A percentile compares a stretch with the other conserved stretches of the same genome.
phyloP scores from a whole-genome alignment of 2,797 vertebrate species.

The Protosalanx chinensis region DNA sequence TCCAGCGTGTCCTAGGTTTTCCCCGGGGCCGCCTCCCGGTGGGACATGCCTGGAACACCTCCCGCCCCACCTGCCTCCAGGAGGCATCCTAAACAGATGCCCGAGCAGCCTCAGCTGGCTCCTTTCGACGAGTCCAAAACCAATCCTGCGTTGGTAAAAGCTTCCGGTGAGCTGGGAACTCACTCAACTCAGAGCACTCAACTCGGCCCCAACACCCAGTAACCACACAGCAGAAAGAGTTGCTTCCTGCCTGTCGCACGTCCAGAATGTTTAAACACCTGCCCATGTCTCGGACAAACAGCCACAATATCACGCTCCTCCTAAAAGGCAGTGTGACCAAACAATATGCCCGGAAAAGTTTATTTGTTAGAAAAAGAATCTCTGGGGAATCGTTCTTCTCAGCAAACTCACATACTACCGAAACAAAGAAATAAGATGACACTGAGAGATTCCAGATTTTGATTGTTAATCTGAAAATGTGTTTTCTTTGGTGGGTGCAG shows the following conservation, averaged over 20 bases:
- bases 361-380: not conserved
- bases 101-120: no score
- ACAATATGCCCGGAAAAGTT: not conserved
- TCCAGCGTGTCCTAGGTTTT: no score
- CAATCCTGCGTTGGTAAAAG: no score
- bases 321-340: not conserved
- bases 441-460: not conserved
- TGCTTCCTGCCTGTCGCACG: constrained; percentile 6
- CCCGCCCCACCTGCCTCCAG: no score
- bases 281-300: not conserved
- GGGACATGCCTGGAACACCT: no score
- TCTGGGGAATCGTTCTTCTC: not conserved
- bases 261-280: constrained; percentile 4
- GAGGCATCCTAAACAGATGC: no score
- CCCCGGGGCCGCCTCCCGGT: no score
- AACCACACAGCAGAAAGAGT: constrained; percentile 2
- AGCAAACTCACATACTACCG: not conserved
- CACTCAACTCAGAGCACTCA: not conserved
- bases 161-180: no score
- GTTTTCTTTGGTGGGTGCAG: not conserved
- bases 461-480: not conserved
- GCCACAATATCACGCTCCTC: not conserved
- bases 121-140: no score
- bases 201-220: not conserved
- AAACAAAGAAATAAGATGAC: not conserved